Conservation (phyloP, 2,797 vertebrate genomes). For the Anguilla megastoma region DNA sequence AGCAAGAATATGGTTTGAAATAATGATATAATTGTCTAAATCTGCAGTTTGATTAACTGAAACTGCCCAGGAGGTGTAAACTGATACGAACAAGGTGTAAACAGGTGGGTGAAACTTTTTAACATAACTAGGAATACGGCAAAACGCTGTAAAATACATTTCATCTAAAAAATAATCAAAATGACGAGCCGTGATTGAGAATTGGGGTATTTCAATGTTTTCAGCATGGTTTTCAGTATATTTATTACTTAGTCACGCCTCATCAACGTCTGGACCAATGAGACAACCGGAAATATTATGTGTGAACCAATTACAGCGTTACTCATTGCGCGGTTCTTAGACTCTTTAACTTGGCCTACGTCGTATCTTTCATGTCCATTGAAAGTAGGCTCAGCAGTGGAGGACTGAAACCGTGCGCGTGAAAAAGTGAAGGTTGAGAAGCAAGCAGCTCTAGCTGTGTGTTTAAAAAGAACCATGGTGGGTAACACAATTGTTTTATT, state of each 20-base stretch:
- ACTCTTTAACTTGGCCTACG: not conserved
- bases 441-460: not conserved
- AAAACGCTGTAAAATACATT: not conserved
- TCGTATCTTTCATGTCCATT: not conserved
- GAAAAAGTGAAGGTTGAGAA: slow-evolving; percentile 5
- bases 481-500: not conserved
- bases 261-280: not conserved
- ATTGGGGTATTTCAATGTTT: not conserved
- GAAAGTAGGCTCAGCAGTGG: not conserved
- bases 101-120: not conserved
- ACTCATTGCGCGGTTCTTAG: not conserved
- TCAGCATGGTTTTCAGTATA: not conserved
- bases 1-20: too few species aligned
- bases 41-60: not conserved
- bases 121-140: not conserved
- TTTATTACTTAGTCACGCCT: not conserved
- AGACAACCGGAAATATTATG: not conserved
- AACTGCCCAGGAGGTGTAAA: not conserved
- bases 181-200: not conserved
- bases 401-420: not conserved
- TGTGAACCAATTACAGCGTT: not conserved
- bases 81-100: not conserved
- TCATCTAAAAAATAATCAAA: not conserved
- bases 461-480: slow-evolving; percentile 14
- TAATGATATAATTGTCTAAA: not conserved